A percentile compares a stretch with the other conserved stretches of the same genome.
These are phyloP conservation scores for Ciconia maguari DNA, from an alignment of 2,113 vertebrate species.

Conservation along the genomic window DNA sequence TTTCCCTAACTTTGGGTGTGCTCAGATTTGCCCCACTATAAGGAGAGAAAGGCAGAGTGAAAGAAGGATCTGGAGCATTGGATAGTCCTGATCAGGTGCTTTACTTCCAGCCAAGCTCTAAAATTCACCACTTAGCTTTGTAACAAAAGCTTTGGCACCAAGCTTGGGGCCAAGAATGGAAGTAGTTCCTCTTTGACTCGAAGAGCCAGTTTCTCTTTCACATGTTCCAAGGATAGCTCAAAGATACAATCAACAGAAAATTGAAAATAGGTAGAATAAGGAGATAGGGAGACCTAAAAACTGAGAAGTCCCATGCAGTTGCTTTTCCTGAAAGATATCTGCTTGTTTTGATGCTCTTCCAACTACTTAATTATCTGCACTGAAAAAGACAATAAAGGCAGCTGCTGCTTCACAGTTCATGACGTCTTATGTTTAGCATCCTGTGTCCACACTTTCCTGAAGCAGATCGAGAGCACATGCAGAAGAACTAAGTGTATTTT, in stretches of 20 bases:
- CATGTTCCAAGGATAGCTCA: not conserved
- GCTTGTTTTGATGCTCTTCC: slow-evolving; percentile 33
- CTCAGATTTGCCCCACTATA: not conserved
- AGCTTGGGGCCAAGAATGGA: not conserved
- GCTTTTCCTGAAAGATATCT: slow-evolving; percentile 37
- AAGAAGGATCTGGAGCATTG: not conserved
- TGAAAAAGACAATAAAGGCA: slow-evolving; percentile 42
- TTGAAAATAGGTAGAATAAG: not conserved
- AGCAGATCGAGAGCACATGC: not conserved
- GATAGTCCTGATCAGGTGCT: not conserved
- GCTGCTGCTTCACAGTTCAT: slow-evolving; percentile 3
- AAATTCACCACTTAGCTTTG: not conserved
- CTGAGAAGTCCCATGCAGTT: not conserved
- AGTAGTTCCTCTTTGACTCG: slow-evolving; percentile 1
- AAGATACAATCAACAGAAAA: not conserved
- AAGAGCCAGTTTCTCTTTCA: not conserved
- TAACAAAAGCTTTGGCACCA: not conserved
- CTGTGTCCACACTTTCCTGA: not conserved
- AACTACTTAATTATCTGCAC: slow-evolving; percentile 50
- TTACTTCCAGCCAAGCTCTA: not conserved
- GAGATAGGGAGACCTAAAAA: slow-evolving; percentile 2
- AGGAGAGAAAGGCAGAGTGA: not conserved
- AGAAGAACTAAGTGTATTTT: not conserved
- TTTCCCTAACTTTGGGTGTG: not conserved
- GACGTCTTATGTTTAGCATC: not conserved